Evolutionary conservation across 2,888 invertebrate genomes (phyloP).

Genomic region (Dexiosoma caninum): DNA sequence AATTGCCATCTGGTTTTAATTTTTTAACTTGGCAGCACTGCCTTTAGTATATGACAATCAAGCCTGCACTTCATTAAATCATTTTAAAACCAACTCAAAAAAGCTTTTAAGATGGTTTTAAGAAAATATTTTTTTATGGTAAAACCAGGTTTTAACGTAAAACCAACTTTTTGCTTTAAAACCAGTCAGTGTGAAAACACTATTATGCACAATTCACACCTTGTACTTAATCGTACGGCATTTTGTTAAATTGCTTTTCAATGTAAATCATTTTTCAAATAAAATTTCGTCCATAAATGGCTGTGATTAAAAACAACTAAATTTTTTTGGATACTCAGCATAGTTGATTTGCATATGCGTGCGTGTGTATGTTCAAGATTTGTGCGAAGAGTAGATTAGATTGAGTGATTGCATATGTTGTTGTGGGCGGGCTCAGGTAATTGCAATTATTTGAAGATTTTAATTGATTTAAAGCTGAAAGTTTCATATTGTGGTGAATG

Average conservation of each 20-base stretch:
- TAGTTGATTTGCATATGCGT: not conserved
- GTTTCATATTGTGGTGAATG: too few relatives aligned
- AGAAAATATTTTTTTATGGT: too few relatives aligned
- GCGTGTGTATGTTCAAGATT: not conserved
- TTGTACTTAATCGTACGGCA: constrained; percentile 26
- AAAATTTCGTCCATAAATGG: constrained; percentile 45
- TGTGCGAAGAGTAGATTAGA: not conserved
- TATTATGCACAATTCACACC: constrained; percentile 50
- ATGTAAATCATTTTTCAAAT: constrained; percentile 12
- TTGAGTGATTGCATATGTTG: not conserved
- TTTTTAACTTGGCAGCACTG: too few relatives aligned
- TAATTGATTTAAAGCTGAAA: constrained; percentile 29
- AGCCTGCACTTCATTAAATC: too few relatives aligned
- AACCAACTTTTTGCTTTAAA: too few relatives aligned
- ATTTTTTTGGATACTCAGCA: not conserved
- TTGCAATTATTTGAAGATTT: constrained; percentile 26
- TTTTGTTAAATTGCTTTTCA: not conserved
- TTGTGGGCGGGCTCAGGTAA: constrained; percentile 22
- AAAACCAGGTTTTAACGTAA: too few relatives aligned
- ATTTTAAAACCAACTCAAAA: too few relatives aligned
- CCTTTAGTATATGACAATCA: too few relatives aligned
- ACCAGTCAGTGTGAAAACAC: too few relatives aligned
- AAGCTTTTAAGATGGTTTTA: too few relatives aligned
- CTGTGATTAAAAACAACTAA: constrained; percentile 8
- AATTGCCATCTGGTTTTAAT: too few relatives aligned